Base-by-base conservation (phyloP, 2,113 vertebrate genomes). In the Donacobius atricapilla region DNA sequence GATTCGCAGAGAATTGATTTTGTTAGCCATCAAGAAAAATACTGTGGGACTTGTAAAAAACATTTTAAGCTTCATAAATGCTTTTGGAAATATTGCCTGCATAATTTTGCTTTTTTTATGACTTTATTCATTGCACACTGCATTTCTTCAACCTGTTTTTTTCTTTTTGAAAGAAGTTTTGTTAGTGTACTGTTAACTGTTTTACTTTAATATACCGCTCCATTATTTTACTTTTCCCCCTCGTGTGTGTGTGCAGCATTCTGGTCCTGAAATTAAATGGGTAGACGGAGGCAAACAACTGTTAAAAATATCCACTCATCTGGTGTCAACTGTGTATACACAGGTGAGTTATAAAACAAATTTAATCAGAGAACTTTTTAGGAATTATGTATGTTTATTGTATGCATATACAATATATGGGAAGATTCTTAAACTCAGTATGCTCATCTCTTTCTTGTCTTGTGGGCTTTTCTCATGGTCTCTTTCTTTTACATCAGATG, bases 311-410 rank as follows among this genome's bases (percentile, higher is more conserved):
- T 98, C 99, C 72, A 98, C 99, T 86, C 99, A 99, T 96, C 98
- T 99, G 14, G 99, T 99, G 83, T 99, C 99, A 80, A 99, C 99
- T 15, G 98, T 99, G 44, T 99, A 99, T 96, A 99, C 99, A 71
- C 99, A 99, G 99, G 99, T 99, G 51, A 30, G 95, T 90, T 42
- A 68, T n/a, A 57, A 90, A 92, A 28, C 21, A 73, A 58, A 69
- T 39, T 17, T 28, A 48, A 64, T 54, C 35, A 39, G 20, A 30
- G 23, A 40, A 77, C 16, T 3, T 75, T 83, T 63, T 60, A 37
- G 24, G 19, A 66, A 51, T 56, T 16, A 42, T 22, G 0, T 61
- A 2, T 61, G 3, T 45, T 72, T 69, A 10, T 31, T 42, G 6
- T 35, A 21, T 25, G 16, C 37, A 9, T 65, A 28, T 60, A 48